Conservation (phyloP, 2,888 invertebrate genomes). For the Diadegma fenestrale region DNA sequence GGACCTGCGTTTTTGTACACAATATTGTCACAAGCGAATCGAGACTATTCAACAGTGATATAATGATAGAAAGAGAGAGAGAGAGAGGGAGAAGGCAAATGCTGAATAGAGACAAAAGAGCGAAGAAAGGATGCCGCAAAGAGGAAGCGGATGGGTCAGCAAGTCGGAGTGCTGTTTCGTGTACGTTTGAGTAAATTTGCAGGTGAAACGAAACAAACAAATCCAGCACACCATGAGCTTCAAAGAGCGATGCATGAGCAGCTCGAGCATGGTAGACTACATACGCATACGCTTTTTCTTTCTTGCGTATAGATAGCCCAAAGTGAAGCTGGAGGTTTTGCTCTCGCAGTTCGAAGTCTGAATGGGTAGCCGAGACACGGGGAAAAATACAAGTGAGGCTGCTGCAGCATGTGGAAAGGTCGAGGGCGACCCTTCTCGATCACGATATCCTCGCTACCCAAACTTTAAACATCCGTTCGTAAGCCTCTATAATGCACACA, state of each 20-base stretch:
- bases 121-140: slow-evolving; percentile 11
- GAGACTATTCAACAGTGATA: slow-evolving; percentile 12
- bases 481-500: slow-evolving; percentile 50
- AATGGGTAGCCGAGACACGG: slow-evolving; percentile 53
- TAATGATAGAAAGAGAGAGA: slow-evolving; percentile 16
- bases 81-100: slow-evolving; percentile 12
- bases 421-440: slow-evolving; percentile 64
- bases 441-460: slow-evolving; percentile 33
- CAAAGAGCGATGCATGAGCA: slow-evolving; percentile 47
- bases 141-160: slow-evolving; percentile 61
- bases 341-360: slow-evolving; percentile 49
- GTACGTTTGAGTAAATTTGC: slow-evolving; percentile 81
- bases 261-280: slow-evolving; percentile 32
- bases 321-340: slow-evolving; percentile 51
- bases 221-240: slow-evolving; percentile 42
- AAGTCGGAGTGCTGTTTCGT: slow-evolving; percentile 81
- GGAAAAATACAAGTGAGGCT: slow-evolving; percentile 48
- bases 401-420: slow-evolving; percentile 50
- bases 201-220: slow-evolving; percentile 75
- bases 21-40: background rate
- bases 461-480: slow-evolving; percentile 43
- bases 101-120: background rate
- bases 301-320: slow-evolving; percentile 41
- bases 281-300: slow-evolving; percentile 24
- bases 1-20: too few relatives aligned